phyloP scores from a whole-genome alignment of 2,888 invertebrate genomes.

The Eupeodes luniger region DNA sequence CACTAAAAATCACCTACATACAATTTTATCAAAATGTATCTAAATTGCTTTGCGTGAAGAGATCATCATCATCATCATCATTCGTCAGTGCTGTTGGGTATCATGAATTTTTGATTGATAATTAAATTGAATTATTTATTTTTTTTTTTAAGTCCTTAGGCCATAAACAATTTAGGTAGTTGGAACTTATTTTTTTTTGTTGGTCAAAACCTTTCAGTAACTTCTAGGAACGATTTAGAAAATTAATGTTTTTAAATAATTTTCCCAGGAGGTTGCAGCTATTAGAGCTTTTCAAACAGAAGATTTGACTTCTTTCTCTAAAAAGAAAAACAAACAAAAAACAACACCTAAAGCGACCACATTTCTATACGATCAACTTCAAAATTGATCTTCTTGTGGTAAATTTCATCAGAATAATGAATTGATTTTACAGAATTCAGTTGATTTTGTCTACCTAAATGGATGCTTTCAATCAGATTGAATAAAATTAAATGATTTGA shows the following conservation, averaged over 20 bases:
- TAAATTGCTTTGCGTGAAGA: conserved; percentile 16
- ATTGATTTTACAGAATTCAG: background rate
- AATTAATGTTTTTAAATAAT: too few relatives aligned
- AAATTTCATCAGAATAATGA: background rate
- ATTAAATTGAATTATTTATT: conserved; percentile 8
- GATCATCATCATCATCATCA: background rate
- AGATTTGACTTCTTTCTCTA: too few relatives aligned
- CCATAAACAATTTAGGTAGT: conserved; percentile 2
- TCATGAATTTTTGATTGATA: conserved; percentile 54
- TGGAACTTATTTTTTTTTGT: background rate
- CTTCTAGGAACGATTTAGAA: background rate
- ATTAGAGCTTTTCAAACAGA: too few relatives aligned
- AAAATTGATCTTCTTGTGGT: background rate
- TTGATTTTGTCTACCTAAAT: background rate
- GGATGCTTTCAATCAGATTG: background rate
- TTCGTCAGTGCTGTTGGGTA: background rate
- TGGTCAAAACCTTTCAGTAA: background rate
- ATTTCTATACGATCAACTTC: too few relatives aligned
- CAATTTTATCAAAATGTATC: background rate
- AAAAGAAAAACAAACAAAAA: too few relatives aligned
- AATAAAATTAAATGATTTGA: conserved; percentile 45
- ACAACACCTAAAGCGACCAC: too few relatives aligned
- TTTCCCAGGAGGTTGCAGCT: too few relatives aligned
- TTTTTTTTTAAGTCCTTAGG: conserved; percentile 2
- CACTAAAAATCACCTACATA: conserved; percentile 22